Evolutionary conservation across 2,888 invertebrate genomes (phyloP).

Genomic region (Platynereis dumerilii): DNA sequence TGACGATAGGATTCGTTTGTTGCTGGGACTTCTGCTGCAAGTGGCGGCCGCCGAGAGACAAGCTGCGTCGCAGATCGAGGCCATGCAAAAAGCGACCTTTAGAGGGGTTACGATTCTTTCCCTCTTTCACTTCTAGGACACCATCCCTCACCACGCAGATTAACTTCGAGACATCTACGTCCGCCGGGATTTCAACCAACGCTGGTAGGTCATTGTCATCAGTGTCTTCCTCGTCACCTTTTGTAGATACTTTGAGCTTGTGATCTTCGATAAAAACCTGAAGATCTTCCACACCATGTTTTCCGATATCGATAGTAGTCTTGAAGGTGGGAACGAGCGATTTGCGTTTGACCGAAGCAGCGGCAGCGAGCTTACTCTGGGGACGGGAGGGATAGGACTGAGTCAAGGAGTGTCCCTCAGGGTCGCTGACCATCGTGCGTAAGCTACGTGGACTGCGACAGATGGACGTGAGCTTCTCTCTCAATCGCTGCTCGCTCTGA

Average conservation of each 20-base stretch:
- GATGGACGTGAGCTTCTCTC: conserved; percentile 25
- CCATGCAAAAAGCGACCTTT: conserved; percentile 12
- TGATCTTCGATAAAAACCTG: conserved; percentile 16
- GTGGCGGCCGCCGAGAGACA: not conserved
- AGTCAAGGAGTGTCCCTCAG: not conserved
- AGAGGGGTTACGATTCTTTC: conserved; percentile 10
- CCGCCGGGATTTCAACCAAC: conserved; percentile 3
- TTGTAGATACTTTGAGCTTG: conserved; percentile 17
- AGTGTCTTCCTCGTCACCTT: not conserved
- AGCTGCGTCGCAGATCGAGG: conserved; percentile 3
- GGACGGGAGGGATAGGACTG: conserved; percentile 3
- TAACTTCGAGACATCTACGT: conserved; percentile 18
- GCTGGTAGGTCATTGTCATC: conserved; percentile 7
- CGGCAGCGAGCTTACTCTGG: not conserved
- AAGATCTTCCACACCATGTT: conserved; percentile 19
- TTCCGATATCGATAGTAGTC: conserved; percentile 13
- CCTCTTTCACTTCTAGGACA: conserved; percentile 18
- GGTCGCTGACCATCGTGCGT: conserved; percentile 1
- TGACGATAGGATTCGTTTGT: conserved; percentile 16
- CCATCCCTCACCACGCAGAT: conserved; percentile 21
- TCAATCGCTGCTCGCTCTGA: conserved; percentile 22
- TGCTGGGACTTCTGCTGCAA: conserved; percentile 11
- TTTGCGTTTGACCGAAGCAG: not conserved
- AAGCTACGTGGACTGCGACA: conserved; percentile 18
- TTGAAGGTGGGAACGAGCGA: conserved; percentile 9